Conservation (phyloP, 1,140 invertebrate genomes). For the Thalassaphorura encarpata region DNA sequence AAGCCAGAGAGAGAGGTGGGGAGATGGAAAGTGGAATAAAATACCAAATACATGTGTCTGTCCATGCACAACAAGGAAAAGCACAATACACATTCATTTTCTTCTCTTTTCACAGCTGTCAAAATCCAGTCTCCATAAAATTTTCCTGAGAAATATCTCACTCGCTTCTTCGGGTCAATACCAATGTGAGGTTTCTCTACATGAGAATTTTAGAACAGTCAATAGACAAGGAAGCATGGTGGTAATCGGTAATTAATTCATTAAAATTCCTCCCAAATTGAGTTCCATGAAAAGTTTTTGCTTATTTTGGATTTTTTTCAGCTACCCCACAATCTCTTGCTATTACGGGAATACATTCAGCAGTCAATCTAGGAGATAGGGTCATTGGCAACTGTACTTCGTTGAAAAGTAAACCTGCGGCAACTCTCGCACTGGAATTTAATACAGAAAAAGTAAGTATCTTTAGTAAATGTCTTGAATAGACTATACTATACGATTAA, state of each 20-base stretch:
- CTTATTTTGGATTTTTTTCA: conserved; percentile 10
- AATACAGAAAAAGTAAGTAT: conserved; percentile 32
- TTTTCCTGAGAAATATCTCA: conserved; percentile 26
- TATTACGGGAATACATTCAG: conserved; percentile 10
- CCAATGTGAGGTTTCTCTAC: conserved; percentile 33
- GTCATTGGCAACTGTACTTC: conserved; percentile 34
- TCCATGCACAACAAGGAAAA: too few relatives aligned
- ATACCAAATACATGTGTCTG: too few relatives aligned
- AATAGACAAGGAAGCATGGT: conserved; percentile 13
- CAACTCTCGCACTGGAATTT: conserved; percentile 32
- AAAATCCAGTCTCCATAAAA: conserved; percentile 17
- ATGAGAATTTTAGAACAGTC: conserved; percentile 23
- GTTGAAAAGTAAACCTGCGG: conserved; percentile 33
- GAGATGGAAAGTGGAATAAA: too few relatives aligned
- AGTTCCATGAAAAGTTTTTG: background rate
- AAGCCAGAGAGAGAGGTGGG: too few relatives aligned
- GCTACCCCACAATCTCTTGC: conserved; percentile 16
- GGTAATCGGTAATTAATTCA: conserved; percentile 21
- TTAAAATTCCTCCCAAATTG: background rate
- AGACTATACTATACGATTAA: too few relatives aligned
- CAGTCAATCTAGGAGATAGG: conserved; percentile 7
- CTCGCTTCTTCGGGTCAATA: conserved; percentile 27
- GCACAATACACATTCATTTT: background rate
- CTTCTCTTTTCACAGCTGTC: conserved; percentile 9
- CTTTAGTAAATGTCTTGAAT: too few relatives aligned